Evolutionary conservation across 1,140 invertebrate species (phyloP), one percentile per base, ranked within the genome.

Genomic region (Branchinecta lindahli): DNA sequence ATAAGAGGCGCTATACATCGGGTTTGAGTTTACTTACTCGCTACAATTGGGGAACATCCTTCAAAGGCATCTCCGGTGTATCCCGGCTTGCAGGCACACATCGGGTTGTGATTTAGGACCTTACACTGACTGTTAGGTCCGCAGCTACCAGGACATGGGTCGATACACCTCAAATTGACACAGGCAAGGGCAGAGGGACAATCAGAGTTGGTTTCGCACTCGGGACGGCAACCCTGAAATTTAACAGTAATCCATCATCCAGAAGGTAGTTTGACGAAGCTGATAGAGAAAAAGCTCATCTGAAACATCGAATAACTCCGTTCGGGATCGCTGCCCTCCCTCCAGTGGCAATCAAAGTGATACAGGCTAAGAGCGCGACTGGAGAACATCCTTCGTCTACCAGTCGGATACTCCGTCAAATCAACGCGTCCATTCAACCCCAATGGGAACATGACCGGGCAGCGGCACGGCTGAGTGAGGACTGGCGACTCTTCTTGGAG

Each of bases 111-210:
- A 46, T 70, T 70, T 68, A 70, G 15, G 71, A 71, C n/a, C 45
- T 66, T 65, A 66, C 61, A 70, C 47, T 70, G 21, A 33, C 70
- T 66, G 33, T 18, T 67, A 67, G 18, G 73, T 47, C 85, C 83
- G 76, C 87, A 89, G 52, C 85, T 83, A 70, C 88, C 88, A 9
- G 86, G 84, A 74, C 90, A 92, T 21, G 90, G 90, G 80, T 91
- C 87, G 21, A 82, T 80, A 75, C 91, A 93, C 77, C 89, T 90
- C 72, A 89, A 89, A 74, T 86, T 84, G 69, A 89, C 82, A 75
- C 91, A 93, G 47, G 88, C 87, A 77, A 88, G 87, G 76, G 90
- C 85, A 73, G 87, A 82, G 15, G 85, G 85, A 79, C 91, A 93
- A 78, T 93, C 90, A 0, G 82, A 81, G 75, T 86, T 86, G 73